phyloP scores from a whole-genome alignment of 2,797 vertebrate species.

The Podargus strigoides region DNA sequence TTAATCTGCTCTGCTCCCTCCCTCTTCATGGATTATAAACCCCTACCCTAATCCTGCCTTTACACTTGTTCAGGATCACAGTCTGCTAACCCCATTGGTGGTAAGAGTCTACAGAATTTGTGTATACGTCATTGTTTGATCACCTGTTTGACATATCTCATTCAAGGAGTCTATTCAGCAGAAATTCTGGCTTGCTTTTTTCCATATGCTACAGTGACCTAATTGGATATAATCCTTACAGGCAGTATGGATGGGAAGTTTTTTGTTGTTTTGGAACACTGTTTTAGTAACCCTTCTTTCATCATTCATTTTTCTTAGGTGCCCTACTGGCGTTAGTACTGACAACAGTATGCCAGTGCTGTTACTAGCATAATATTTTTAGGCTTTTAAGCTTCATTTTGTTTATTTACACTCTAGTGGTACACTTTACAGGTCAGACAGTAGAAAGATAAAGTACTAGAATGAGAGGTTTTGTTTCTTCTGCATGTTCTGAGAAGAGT shows the following conservation, averaged over 20 bases:
- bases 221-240: neutral
- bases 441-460: neutral
- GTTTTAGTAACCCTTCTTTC: neutral
- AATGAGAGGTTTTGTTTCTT: neutral
- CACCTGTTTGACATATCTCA: conserved; percentile 67
- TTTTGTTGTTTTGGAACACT: neutral
- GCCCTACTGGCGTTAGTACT: neutral
- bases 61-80: conserved; percentile 96
- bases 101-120: conserved; percentile 88
- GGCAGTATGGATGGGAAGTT: neutral
- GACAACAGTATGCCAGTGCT: neutral
- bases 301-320: neutral
- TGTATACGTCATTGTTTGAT: conserved; percentile 72
- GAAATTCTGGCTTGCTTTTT: conserved; percentile 42
- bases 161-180: conserved; percentile 76
- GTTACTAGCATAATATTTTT: neutral
- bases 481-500: neutral
- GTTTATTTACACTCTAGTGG: rapidly evolving
- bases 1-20: conserved; percentile 89
- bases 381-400: neutral
- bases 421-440: neutral
- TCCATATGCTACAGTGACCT: neutral
- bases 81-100: conserved; percentile 95
- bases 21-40: conserved; percentile 79
- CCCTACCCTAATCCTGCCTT: conserved; percentile 81